phyloP scores from a whole-genome alignment of 2,797 vertebrate genomes.

The Tinamus major region DNA sequence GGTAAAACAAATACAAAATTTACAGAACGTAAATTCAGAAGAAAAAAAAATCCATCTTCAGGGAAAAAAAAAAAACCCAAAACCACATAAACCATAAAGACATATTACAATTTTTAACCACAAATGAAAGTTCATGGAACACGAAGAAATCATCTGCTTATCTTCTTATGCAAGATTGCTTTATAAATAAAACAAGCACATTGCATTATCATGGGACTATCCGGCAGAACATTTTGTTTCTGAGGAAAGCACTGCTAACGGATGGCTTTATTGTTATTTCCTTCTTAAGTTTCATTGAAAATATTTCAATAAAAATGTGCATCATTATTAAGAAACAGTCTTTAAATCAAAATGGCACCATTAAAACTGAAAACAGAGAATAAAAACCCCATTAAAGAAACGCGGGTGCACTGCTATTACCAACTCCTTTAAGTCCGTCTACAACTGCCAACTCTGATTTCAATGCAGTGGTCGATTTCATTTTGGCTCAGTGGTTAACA shows the following conservation, averaged over 20 bases:
- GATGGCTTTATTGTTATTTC: slow-evolving; percentile 76
- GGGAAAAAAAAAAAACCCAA: neutral
- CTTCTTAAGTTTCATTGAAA: slow-evolving; percentile 68
- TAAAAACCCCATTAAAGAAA: slow-evolving; percentile 80
- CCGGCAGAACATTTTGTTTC: slow-evolving; percentile 64
- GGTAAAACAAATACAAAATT: slow-evolving; percentile 65
- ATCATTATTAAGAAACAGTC: slow-evolving; percentile 74
- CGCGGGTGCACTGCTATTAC: slow-evolving; percentile 75
- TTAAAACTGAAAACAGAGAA: slow-evolving; percentile 78
- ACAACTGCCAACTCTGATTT: slow-evolving; percentile 83
- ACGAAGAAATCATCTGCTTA: slow-evolving; percentile 64
- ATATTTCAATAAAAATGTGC: slow-evolving; percentile 76
- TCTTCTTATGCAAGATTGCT: slow-evolving; percentile 70
- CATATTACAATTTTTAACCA: slow-evolving; percentile 59
- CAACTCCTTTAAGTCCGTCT: slow-evolving; percentile 77
- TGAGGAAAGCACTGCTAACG: slow-evolving; percentile 65
- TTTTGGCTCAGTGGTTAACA: slow-evolving; percentile 85
- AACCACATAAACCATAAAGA: slow-evolving; percentile 7
- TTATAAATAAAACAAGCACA: slow-evolving; percentile 78
- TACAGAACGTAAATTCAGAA: slow-evolving; percentile 58
- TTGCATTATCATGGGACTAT: slow-evolving; percentile 65
- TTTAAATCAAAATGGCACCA: slow-evolving; percentile 77
- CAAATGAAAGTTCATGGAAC: slow-evolving; percentile 41
- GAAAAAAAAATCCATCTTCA: slow-evolving; percentile 53
- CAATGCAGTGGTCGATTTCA: slow-evolving; percentile 83